Percentiles rank a stretch among this genome's conserved stretches.
phyloP scores from a whole-genome alignment of 2,113 vertebrate genomes.

The Cyprinodon variegatus region DNA sequence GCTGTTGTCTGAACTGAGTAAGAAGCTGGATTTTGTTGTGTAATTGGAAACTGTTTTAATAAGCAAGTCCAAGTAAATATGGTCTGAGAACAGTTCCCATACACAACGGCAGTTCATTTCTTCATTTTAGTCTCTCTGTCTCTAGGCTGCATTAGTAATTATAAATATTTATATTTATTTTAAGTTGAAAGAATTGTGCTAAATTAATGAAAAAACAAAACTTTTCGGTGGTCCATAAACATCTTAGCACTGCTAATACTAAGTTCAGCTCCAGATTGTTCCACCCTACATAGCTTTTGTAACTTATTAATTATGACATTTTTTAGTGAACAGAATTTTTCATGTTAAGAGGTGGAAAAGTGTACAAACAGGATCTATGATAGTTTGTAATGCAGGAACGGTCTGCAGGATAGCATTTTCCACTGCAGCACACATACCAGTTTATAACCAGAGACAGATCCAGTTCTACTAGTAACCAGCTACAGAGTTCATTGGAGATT shows the following conservation, averaged over 20 bases:
- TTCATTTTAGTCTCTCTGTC: background rate
- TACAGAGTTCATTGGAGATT: background rate
- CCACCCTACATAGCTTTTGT: background rate
- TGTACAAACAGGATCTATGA: background rate
- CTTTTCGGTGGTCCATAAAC: background rate
- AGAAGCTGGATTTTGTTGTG: background rate
- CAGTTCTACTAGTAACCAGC: background rate
- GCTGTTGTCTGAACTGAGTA: conserved; percentile 16
- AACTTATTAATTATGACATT: background rate
- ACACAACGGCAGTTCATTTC: background rate
- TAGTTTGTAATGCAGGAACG: background rate
- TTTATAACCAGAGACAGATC: background rate
- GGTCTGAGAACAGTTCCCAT: background rate
- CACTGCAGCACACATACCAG: background rate
- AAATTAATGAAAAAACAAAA: too few relatives aligned
- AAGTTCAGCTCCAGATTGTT: background rate
- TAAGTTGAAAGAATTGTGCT: too few relatives aligned
- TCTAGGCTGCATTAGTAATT: too few relatives aligned
- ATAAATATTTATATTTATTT: too few relatives aligned
- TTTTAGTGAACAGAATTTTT: background rate
- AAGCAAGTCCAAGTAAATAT: background rate
- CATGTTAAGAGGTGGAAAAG: background rate
- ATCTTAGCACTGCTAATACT: background rate
- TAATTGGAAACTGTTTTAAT: background rate
- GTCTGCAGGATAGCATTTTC: background rate